Conservation (phyloP, 2,113 vertebrate genomes). For the Gobiocypris rarus region DNA sequence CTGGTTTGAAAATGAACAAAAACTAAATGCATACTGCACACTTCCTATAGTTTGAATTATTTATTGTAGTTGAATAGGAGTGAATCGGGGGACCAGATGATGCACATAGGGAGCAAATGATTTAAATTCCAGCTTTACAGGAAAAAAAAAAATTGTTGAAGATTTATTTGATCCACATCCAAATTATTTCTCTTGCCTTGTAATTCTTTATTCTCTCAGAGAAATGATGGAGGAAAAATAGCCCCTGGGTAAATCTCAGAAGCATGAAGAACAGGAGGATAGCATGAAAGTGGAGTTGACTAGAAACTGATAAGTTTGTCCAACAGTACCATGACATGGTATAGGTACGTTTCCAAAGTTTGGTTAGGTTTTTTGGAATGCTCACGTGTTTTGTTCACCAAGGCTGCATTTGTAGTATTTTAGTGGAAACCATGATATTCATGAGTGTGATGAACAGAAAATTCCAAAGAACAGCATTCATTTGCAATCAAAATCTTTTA, state of each 20-base stretch:
- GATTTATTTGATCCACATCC: constrained; percentile 60
- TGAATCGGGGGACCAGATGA: constrained; percentile 3
- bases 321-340: background rate
- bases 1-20: constrained; percentile 40
- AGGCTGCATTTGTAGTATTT: background rate
- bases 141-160: constrained; percentile 60
- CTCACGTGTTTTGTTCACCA: too few relatives aligned
- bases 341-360: too few relatives aligned
- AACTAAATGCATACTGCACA: constrained; percentile 60
- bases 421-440: background rate
- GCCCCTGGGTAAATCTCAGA: constrained; percentile 68
- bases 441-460: background rate
- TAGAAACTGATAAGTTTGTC: constrained; percentile 47
- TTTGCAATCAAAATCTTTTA: background rate
- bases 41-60: constrained; percentile 62
- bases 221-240: constrained; percentile 69
- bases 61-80: constrained; percentile 48
- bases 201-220: constrained; percentile 76
- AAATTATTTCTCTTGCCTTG: constrained; percentile 72
- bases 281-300: constrained; percentile 50
- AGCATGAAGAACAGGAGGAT: constrained; percentile 68
- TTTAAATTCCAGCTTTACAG: constrained; percentile 69
- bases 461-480: background rate
- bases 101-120: background rate
- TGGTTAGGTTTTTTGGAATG: too few relatives aligned